Evolutionary conservation across 1,140 invertebrate species (phyloP).

Genomic region (Trachelipus rathkii): DNA sequence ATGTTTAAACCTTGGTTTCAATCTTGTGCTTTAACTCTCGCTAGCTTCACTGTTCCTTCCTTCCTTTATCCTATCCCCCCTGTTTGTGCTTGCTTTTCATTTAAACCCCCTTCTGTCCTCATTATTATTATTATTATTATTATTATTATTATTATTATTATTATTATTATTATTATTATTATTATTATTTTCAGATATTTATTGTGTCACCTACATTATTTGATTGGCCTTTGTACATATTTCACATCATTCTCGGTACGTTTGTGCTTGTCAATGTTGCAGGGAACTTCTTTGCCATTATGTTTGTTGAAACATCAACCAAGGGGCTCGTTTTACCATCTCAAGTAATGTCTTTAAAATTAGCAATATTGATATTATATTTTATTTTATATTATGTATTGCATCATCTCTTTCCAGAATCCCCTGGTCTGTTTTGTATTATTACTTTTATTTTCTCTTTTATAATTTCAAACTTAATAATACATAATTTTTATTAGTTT

Average conservation of each 20-base stretch:
- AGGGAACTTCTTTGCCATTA: conserved; percentile 67
- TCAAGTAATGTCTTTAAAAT: conserved; percentile 30
- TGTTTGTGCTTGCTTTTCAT: too few species aligned
- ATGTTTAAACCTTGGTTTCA: neutral
- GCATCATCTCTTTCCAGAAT: neutral
- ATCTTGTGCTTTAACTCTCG: neutral
- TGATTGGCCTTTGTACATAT: conserved; percentile 51
- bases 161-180: too few species aligned
- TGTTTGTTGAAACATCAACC: conserved; percentile 62
- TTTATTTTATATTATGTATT: neutral
- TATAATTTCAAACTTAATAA: neutral
- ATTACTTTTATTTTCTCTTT: neutral
- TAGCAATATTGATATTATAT: neutral
- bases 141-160: too few species aligned
- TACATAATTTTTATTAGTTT: neutral
- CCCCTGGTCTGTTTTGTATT: neutral
- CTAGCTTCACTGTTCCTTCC: too few species aligned
- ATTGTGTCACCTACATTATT: conserved; percentile 61
- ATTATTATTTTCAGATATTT: conserved; percentile 54
- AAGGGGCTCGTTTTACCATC: conserved; percentile 39
- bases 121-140: too few species aligned
- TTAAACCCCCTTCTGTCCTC: too few species aligned
- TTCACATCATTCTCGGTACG: conserved; percentile 62
- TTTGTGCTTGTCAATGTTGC: conserved; percentile 71
- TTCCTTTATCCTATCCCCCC: too few species aligned